Evolutionary conservation across 2,797 vertebrate species (phyloP), one percentile per base, ranked within the genome.

Genomic region (Antrozous pallidus): DNA sequence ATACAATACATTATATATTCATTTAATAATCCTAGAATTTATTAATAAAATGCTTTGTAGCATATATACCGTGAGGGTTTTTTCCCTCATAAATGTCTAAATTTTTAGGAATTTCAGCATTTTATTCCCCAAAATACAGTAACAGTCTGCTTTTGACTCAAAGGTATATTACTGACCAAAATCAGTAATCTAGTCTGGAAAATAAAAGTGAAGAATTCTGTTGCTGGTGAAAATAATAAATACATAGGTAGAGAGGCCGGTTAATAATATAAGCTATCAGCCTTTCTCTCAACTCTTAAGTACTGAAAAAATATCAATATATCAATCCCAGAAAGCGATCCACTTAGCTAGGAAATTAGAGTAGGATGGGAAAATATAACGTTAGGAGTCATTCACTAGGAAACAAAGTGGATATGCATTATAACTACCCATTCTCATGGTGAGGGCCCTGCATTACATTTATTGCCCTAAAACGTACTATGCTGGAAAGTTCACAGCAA

Each of bases 401-500:
- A 71, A 77, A 56, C 36, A 91, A 89, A 94, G 87, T 78, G 47
- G 6, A 78, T 51, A 14, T 86, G n/a, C 83, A 31, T 87, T 36
- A 18, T 78, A 80, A 47, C 20, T 63, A 84, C 33, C 49, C 38
- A 84, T 18, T 56, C 28, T 80, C 13, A 56, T 47, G 26, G 31
- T 75, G n/a, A 85, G 79, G 42, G 24, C 45, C 4, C 31, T 47
- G 17, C n/a, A 40, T 81, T 95, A 56, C 6, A 77, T 1, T 42
- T 77, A 74, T 4, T 40, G 20, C 54, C 91, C 31, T 70, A n/a
- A 93, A 94, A 75, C 61, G 78, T 69, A 77, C 4, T 8, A 16
- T 73, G 36, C 49, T 91, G n/a, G 31, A 91, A 93, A 38, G 22
- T 74, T 91, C 49, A 65, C 28, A 89, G 80, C 38, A 88, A 91